Conservation (phyloP, 2,797 vertebrate genomes). For the Decapterus maruadsi region DNA sequence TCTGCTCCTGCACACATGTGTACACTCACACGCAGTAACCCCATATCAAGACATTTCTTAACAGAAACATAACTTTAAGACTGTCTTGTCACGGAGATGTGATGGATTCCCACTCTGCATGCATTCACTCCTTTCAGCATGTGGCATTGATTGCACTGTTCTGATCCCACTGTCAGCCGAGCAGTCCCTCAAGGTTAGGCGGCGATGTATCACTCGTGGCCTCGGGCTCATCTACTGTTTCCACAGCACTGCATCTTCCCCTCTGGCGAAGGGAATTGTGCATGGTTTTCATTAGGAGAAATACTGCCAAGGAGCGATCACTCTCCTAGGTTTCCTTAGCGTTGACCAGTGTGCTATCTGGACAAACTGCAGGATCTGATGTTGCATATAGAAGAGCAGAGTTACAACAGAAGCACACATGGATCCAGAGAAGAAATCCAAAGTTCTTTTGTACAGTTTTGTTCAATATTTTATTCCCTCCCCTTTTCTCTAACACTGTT, state of each 20-base stretch:
- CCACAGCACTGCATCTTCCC: constrained; percentile 72
- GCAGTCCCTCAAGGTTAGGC: constrained; percentile 72
- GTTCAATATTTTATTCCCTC: constrained; percentile 11
- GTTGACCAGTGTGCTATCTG: constrained; percentile 47
- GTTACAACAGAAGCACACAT: constrained; percentile 24
- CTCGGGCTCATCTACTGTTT: constrained; percentile 75
- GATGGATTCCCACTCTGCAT: constrained; percentile 69
- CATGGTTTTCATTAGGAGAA: constrained; percentile 79
- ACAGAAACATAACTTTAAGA: constrained; percentile 65
- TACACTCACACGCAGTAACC: constrained; percentile 55
- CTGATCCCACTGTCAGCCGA: constrained; percentile 69
- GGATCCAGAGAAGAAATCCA: constrained; percentile 15
- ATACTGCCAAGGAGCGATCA: constrained; percentile 67
- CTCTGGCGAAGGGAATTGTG: constrained; percentile 41
- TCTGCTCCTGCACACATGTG: constrained; percentile 52
- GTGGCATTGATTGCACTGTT: constrained; percentile 77
- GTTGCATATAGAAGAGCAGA: constrained; percentile 39
- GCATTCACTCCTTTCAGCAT: constrained; percentile 60
- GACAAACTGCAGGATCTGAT: constrained; percentile 35
- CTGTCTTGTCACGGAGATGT: constrained; percentile 62
- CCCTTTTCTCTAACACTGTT: neutral
- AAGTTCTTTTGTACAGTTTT: constrained; percentile 3
- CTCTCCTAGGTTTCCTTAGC: constrained; percentile 47
- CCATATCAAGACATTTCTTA: constrained; percentile 60
- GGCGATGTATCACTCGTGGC: constrained; percentile 74